Evolutionary conservation across 2,113 vertebrate genomes (phyloP), one percentile per base, ranked within the genome.

Genomic region (Cariama cristata): DNA sequence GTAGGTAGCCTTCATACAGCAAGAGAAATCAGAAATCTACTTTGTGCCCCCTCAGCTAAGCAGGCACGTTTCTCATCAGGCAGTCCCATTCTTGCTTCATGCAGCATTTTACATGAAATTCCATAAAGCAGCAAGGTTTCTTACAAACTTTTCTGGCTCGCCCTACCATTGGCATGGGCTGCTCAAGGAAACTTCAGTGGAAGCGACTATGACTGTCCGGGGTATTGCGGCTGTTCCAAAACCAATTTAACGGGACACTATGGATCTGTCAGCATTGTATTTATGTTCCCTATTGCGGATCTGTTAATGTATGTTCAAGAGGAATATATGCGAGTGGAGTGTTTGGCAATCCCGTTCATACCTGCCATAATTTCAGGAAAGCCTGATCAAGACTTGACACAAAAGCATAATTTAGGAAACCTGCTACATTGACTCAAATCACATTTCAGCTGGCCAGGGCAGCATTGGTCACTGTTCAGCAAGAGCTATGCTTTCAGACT

Each of bases 231-330:
- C 38, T 50, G 26, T 1, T 63, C 49, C 80, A 56, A 52, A 59
- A 1, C 30, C 38, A 19, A 1, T 3, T 16, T 18, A 27, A 7
- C 22, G 15, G 83, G 42, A 14, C 87, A 66, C 7, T 56, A 20
- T 1, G 3, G 59, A 23, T 2, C 56, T 12, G 73, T 4, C 73
- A 80, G 69, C n/a, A 7, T 0, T 1, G 15, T 69, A 4, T 0
- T 16, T 3, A 24, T 4, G 27, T 0, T 77, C 44, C 56, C 64
- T 32, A 0, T 3, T n/a, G 47, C 92, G 79, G 15, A 30, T 3
- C 49, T 69, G 28, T 1, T 5, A 40, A 30, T 8, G 0, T 2
- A 7, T 0, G 2, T 5, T 12, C 59, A 3, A 21, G 68, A 35
- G 77, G 33, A 77, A 85, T 67, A 53, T 2, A 38, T 55, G 38